Percentiles rank a stretch among this genome's conserved stretches.
These are phyloP conservation scores for Argyresthia goedartella DNA, from an alignment of 2,888 invertebrate species.

Conservation along the genomic window DNA sequence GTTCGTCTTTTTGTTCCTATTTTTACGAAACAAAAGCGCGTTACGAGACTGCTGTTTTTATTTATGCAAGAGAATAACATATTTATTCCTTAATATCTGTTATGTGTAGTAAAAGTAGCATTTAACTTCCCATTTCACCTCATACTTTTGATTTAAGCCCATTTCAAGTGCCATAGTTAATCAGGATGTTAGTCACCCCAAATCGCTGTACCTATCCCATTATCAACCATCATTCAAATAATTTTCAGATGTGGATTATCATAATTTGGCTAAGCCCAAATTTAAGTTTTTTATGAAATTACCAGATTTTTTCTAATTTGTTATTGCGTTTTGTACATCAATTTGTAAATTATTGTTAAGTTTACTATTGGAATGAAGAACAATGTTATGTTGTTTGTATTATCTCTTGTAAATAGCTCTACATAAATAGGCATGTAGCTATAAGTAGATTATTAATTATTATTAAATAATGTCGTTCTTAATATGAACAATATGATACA, in stretches of 20 bases:
- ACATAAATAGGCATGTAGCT: constrained; percentile 14
- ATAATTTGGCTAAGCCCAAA: constrained; percentile 6
- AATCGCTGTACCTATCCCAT: too few species aligned
- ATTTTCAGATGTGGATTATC: too few species aligned
- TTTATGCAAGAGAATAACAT: constrained; percentile 3
- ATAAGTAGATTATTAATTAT: constrained; percentile 44
- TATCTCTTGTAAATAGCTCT: constrained; percentile 58
- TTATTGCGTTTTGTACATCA: constrained; percentile 55
- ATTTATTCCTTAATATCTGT: too few species aligned
- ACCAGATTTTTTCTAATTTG: constrained; percentile 23
- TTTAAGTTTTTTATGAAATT: constrained; percentile 28
- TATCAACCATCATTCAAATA: too few species aligned
- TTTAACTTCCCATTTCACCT: too few species aligned
- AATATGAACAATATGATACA: constrained; percentile 9
- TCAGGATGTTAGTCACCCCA: too few species aligned
- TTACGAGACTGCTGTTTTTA: constrained; percentile 29
- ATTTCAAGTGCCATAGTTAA: background rate
- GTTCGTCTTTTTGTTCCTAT: constrained; percentile 2
- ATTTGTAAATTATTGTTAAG: constrained; percentile 60
- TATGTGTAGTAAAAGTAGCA: too few species aligned
- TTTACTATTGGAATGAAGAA: constrained; percentile 33
- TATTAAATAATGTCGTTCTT: background rate
- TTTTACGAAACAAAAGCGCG: constrained; percentile 18
- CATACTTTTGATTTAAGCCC: too few species aligned
- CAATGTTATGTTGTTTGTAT: constrained; percentile 64